A percentile compares a stretch with the other conserved stretches of the same genome.
These are phyloP conservation scores for Physeter macrocephalus DNA, from an alignment of 2,113 vertebrate species.

Conservation along the genomic window DNA sequence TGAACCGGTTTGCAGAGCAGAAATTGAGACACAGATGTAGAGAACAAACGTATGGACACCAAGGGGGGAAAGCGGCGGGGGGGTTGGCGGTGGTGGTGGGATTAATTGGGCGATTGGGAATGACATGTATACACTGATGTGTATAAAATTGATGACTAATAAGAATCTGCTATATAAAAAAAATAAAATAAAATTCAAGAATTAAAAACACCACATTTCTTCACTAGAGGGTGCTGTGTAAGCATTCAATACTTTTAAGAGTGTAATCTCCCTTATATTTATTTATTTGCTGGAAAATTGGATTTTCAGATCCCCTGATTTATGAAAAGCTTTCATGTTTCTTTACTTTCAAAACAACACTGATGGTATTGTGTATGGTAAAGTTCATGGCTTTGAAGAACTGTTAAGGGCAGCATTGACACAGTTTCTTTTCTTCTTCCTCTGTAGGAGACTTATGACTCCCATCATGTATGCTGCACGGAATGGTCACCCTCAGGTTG, in stretches of 20 bases:
- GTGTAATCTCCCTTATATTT: neutral
- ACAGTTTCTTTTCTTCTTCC: slow-evolving; percentile 5
- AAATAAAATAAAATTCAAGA: too few relatives aligned
- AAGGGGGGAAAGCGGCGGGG: too few relatives aligned
- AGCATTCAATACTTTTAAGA: slow-evolving; percentile 5
- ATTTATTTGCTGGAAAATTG: neutral
- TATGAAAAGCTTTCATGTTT: neutral
- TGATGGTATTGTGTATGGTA: neutral
- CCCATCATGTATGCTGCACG: slow-evolving; percentile 91
- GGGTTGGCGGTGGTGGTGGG: too few relatives aligned
- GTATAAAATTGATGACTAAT: too few relatives aligned
- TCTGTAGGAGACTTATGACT: slow-evolving; percentile 86
- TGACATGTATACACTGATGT: too few relatives aligned
- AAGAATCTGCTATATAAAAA: too few relatives aligned
- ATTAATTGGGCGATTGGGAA: too few relatives aligned
- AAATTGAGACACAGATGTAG: too few relatives aligned
- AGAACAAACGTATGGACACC: too few relatives aligned
- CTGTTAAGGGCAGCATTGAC: slow-evolving; percentile 15
- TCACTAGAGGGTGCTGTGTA: slow-evolving; percentile 47
- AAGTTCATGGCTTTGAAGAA: neutral
- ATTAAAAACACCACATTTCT: neutral
- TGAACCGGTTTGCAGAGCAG: too few relatives aligned
- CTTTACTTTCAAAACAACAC: neutral
- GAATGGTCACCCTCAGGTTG: slow-evolving; percentile 83
- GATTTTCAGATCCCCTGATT: slow-evolving; percentile 33